Evolutionary conservation across 2,113 vertebrate genomes (phyloP), one percentile per base, ranked within the genome.

Genomic region (Microtus richardsoni): DNA sequence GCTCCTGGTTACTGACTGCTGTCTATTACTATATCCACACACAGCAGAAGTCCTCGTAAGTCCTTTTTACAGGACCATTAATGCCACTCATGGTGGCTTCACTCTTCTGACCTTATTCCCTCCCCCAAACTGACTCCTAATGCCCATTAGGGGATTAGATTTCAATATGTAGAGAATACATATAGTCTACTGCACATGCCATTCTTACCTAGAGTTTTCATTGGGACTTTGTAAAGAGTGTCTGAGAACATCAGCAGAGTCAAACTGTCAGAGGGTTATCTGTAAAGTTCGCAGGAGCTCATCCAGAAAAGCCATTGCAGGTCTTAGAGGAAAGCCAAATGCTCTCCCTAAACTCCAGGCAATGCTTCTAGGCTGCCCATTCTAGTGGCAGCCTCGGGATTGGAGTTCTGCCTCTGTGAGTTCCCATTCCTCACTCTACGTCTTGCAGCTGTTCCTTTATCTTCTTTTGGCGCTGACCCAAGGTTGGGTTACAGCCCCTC

Each of bases 381-480:
- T 88, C 85, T 77, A 47, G 84, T 71, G 58, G 86, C 78, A 87
- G 95, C 74, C 84, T 91, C 82, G 0, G 80, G 47, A 82, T 89
- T 84, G 80, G 70, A 89, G 94, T 75, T 93, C 83, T 92, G 93
- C 73, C 92, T 96, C 91, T 62, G 85, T 30, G 82, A 91, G 73
- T 91, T 86, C 54, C 74, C 30, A 54, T 91, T 96, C 82, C 90
- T 89, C 30, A 19, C 73, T 95, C 60, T 91, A 83, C 24, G 64
- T 64, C 93, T 70, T 83, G 96, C 94, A 97, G 97, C 97, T 97
- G 97, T 94, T 96, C 86, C 91, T 96, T 97, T 97, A 92, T 97
- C 73, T 95, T 92, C 82, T 33, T 79, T 70, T 97, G 96, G 97
- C 97, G 49, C 78, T 68, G 73, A 68, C 91, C 74, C 77, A 30